Base-by-base conservation (phyloP, 2,888 invertebrate species). In the Xanthia togata region DNA sequence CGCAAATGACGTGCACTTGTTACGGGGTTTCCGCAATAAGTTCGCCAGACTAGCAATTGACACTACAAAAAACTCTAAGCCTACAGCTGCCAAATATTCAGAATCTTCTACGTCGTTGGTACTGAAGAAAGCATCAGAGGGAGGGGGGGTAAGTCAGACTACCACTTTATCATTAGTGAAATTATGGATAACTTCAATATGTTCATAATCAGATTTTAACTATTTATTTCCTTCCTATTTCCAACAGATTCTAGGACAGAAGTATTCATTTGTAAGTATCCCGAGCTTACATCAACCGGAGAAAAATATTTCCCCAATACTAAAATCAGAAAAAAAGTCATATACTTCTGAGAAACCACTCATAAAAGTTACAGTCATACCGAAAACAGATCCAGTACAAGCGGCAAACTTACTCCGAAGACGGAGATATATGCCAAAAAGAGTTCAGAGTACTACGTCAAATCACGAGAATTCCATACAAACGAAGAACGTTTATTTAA, bases 281-380 rank as follows among this genome's bases (percentile, higher is more conserved):
- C 88, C 89, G 12, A 89, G 81, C 70, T 76, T 87, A 59, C 75
- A 84, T 26, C 70, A 69, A 67, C 74, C 76, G 57, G 79, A 71
- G 67, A 71, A 81, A 69, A 59, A 71, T 69, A 81, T 59, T 64
- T 26, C 63, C 55, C 8, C 72, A 59, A 55, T 69, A 20, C 35
- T 70, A 41, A 55, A 76, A 77, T 62, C 69, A n/a, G 73, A 72
- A 26, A 57, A 72, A 75, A 59, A 60, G 70, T 20, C 59, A 35
- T 62, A 59, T 12, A 31, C 65, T 60, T 76, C 77, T 70, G 80
- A 88, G 9, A 93, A 91, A 80, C 94, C 93, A 2, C 72, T 93
- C 2, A 93, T 95, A 69, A 91, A 92, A 91, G 92, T 95, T 4
- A 95, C 93, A 8, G 91, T 95, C 0, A 92, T 93, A 82, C 94